Percentiles rank a stretch among this genome's conserved stretches.
Conservation (phyloP, 1,140 invertebrate genomes). For the Lordiphosa collinella region DNA sequence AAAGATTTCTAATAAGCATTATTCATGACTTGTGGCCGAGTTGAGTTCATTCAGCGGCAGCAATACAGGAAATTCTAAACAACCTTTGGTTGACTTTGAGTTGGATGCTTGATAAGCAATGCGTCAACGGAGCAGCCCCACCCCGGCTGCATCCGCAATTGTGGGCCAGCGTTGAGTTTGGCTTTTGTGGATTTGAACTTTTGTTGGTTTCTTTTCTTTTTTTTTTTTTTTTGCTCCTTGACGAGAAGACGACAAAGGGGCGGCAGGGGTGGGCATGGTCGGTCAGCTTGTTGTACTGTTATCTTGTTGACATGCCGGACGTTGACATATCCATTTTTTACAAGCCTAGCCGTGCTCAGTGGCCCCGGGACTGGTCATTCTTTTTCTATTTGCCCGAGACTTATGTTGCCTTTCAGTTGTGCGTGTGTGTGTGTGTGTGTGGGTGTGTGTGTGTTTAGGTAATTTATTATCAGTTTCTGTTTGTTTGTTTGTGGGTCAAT, state of each 20-base stretch:
- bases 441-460: conserved; percentile 17
- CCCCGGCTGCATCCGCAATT: conserved; percentile 31
- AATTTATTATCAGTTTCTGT: conserved; percentile 61
- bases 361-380: conserved; percentile 22
- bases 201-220: conserved; percentile 29
- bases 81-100: conserved; percentile 39
- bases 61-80: conserved; percentile 28
- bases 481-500: conserved; percentile 25
- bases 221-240: conserved; percentile 17
- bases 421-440: background rate
- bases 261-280: conserved; percentile 35
- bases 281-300: conserved; percentile 38
- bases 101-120: conserved; percentile 34
- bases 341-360: conserved; percentile 36
- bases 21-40: conserved; percentile 6
- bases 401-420: conserved; percentile 34
- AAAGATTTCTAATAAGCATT: too few species aligned
- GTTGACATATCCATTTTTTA: conserved; percentile 78
- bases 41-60: conserved; percentile 17
- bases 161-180: conserved; percentile 47
- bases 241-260: conserved; percentile 18
- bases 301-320: conserved; percentile 74
- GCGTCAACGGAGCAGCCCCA: conserved; percentile 8
- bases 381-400: conserved; percentile 38
- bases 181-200: conserved; percentile 68